Conservation (phyloP, 2,113 vertebrate genomes). For the Pomatostomus ruficeps region DNA sequence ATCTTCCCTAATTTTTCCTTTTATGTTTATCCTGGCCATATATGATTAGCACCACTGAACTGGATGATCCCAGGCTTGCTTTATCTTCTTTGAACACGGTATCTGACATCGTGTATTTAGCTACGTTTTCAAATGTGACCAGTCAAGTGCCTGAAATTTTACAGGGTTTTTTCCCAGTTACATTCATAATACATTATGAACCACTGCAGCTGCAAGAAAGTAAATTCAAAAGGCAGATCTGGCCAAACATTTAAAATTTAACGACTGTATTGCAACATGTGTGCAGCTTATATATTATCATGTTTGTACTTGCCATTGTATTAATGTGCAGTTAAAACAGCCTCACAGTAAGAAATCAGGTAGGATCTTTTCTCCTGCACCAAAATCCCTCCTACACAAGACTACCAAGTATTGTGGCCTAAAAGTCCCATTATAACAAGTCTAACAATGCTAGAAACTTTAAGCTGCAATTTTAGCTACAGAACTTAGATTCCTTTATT, state of each 20-base stretch:
- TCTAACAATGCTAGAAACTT: neutral
- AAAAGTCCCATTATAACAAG: neutral
- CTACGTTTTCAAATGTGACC: neutral
- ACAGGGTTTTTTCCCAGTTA: neutral
- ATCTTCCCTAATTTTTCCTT: neutral
- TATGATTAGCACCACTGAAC: neutral
- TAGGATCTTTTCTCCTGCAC: neutral
- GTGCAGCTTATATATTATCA: neutral
- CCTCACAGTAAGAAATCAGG: neutral
- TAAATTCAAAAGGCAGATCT: conserved; percentile 17
- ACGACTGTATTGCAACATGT: neutral
- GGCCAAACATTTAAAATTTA: conserved; percentile 26
- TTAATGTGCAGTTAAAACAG: neutral
- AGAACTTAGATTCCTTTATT: neutral
- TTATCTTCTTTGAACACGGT: neutral
- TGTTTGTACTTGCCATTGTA: neutral
- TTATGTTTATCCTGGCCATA: neutral
- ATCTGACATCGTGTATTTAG: neutral
- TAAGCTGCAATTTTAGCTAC: neutral
- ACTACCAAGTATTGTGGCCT: neutral
- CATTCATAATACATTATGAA: conserved; percentile 4
- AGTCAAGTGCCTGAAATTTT: neutral
- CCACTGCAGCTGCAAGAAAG: conserved; percentile 32
- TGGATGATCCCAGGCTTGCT: neutral
- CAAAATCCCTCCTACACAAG: neutral